These are phyloP conservation scores for Virgularia gustaviana DNA, from an alignment of 92 coral and sea anemone species.

Conservation along the genomic window DNA sequence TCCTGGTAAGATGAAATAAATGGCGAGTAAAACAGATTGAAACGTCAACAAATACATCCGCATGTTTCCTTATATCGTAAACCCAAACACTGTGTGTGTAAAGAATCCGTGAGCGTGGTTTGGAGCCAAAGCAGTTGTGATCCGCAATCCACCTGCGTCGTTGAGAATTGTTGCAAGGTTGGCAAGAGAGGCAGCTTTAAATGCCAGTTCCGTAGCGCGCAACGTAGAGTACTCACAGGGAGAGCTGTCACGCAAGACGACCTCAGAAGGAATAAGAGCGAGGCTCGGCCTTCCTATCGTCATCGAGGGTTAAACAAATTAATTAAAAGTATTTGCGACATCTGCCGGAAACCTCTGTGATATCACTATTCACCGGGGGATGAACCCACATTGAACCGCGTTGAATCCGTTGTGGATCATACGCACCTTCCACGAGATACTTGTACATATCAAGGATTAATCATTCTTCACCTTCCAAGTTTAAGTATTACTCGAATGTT, in stretches of 20 bases:
- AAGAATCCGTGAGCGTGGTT: too few species aligned
- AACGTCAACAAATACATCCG: conserved; percentile 38
- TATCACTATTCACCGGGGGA: conserved; percentile 45
- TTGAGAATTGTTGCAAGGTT: conserved; percentile 19
- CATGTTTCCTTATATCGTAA: conserved; percentile 22
- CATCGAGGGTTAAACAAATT: conserved; percentile 39
- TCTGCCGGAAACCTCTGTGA: conserved; percentile 46
- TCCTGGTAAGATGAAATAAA: conserved; percentile 29
- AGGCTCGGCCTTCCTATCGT: conserved; percentile 31
- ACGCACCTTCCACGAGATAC: too few species aligned
- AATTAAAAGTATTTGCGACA: conserved; percentile 43
- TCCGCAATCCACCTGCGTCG: too few species aligned
- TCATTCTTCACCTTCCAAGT: conserved; percentile 30
- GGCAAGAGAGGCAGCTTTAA: conserved; percentile 31
- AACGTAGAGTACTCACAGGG: conserved; percentile 25
- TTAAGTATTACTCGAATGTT: too few species aligned
- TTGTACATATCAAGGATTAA: too few species aligned
- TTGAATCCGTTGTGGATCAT: conserved; percentile 11
- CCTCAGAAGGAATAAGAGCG: conserved; percentile 27
- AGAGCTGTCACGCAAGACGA: conserved; percentile 41
- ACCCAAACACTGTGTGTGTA: neutral
- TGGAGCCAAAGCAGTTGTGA: too few species aligned
- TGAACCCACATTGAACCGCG: conserved; percentile 13
- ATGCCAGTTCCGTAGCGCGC: conserved; percentile 37
- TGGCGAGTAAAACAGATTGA: conserved; percentile 35